Conservation (phyloP, 1,140 invertebrate species). For the Pteromalus puparum region DNA sequence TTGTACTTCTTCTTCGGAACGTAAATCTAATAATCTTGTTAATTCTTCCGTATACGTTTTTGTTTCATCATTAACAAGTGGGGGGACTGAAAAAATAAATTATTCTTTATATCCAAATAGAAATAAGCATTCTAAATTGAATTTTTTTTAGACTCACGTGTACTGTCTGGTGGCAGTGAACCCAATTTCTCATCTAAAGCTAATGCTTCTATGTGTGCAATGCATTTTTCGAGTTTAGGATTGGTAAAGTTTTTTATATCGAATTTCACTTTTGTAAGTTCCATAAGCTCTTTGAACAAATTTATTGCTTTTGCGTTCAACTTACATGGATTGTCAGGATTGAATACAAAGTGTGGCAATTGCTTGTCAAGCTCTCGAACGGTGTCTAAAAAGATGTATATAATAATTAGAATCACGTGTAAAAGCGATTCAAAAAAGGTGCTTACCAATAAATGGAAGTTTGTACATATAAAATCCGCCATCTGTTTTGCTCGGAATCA, state of each 20-base stretch:
- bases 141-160: constrained; percentile 19
- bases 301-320: constrained; percentile 18
- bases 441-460: constrained; percentile 32
- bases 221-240: constrained; percentile 43
- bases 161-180: constrained; percentile 23
- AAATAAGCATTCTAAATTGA: not conserved
- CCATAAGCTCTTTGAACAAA: constrained; percentile 33
- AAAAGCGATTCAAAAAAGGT: not conserved
- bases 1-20: not conserved
- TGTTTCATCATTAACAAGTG: not conserved
- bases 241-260: constrained; percentile 29
- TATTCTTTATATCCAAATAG: not conserved
- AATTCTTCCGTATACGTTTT: not conserved
- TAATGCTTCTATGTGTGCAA: constrained; percentile 51
- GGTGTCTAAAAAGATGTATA: not conserved
- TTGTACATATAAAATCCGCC: constrained; percentile 48
- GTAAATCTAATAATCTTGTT: not conserved
- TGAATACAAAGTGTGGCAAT: not conserved
- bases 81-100: not conserved
- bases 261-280: constrained; percentile 1
- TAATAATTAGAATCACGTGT: not conserved
- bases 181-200: constrained; percentile 37
- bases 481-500: constrained; percentile 43
- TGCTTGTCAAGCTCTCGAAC: constrained; percentile 9
- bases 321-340: constrained; percentile 28